Evolutionary conservation across 2,888 invertebrate species (phyloP).

Genomic region (Calliopum simillimum): DNA sequence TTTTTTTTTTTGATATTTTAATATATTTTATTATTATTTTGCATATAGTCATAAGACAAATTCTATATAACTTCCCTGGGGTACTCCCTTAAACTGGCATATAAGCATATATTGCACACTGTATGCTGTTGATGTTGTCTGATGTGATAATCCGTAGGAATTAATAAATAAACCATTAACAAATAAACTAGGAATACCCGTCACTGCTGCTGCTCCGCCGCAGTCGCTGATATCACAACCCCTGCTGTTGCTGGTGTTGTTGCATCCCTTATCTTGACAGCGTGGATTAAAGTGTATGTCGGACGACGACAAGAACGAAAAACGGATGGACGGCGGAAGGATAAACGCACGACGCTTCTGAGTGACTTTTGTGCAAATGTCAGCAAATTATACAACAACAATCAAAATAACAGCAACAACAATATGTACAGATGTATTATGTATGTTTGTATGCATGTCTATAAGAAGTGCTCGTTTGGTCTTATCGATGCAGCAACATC

Average conservation of each 20-base stretch:
- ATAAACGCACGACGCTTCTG: constrained; percentile 6
- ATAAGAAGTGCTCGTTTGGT: not conserved
- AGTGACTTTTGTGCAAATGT: constrained; percentile 22
- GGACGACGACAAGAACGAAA: constrained; percentile 7
- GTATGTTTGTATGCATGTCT: not conserved
- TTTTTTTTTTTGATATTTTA: too few relatives aligned
- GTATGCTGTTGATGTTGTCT: constrained; percentile 57
- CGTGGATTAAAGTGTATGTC: not conserved
- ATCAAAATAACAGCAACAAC: not conserved
- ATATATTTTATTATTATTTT: too few relatives aligned
- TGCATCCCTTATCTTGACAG: constrained; percentile 30
- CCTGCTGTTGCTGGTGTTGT: not conserved
- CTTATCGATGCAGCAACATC: constrained; percentile 26
- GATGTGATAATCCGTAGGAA: constrained; percentile 66
- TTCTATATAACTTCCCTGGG: too few relatives aligned
- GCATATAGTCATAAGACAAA: too few relatives aligned
- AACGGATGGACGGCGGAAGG: constrained; percentile 10
- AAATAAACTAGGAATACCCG: constrained; percentile 59
- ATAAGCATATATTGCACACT: constrained; percentile 14
- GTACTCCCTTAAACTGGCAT: too few relatives aligned
- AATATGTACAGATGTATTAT: constrained; percentile 4
- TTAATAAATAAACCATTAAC: constrained; percentile 66
- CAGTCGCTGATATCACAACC: constrained; percentile 13
- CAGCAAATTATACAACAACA: constrained; percentile 7
- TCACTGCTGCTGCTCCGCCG: constrained; percentile 38